Evolutionary conservation across 2,797 vertebrate species (phyloP).

Genomic region (Fundulus diaphanus): DNA sequence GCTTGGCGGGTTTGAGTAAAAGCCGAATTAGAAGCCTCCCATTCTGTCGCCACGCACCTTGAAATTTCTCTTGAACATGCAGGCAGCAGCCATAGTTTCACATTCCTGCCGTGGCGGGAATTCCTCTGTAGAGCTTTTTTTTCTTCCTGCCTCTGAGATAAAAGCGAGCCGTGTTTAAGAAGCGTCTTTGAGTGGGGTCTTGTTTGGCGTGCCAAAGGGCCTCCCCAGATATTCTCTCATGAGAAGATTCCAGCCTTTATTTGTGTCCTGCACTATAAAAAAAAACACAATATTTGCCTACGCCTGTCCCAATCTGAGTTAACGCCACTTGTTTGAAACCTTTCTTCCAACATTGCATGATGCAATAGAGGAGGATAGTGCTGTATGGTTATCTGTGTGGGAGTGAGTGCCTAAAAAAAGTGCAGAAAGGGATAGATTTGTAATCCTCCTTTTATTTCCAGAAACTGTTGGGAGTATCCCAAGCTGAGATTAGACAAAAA

Average conservation of each 20-base stretch:
- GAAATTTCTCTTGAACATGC: constrained; percentile 79
- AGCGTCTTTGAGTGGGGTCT: constrained; percentile 57
- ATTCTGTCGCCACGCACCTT: constrained; percentile 77
- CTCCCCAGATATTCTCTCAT: constrained; percentile 56
- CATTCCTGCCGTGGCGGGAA: constrained; percentile 83
- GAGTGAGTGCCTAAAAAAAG: constrained; percentile 10
- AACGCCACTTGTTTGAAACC: constrained; percentile 6
- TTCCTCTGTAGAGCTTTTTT: constrained; percentile 64
- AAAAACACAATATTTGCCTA: constrained; percentile 13
- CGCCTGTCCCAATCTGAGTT: constrained; percentile 6
- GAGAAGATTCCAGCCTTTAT: constrained; percentile 49
- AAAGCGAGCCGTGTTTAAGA: constrained; percentile 66
- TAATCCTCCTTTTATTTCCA: constrained; percentile 56
- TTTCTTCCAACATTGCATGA: constrained; percentile 4
- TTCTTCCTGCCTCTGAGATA: constrained; percentile 62
- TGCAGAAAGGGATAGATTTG: constrained; percentile 10
- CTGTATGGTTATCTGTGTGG: constrained; percentile 12
- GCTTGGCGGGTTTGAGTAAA: constrained; percentile 77
- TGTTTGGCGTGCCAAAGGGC: constrained; percentile 60
- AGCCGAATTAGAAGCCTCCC: constrained; percentile 78
- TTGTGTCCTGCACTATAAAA: constrained; percentile 30
- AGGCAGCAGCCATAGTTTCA: constrained; percentile 68
- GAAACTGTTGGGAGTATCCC: constrained; percentile 85
- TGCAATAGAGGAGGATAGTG: background rate
- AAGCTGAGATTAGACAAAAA: constrained; percentile 85